Conservation (phyloP, 1,140 invertebrate genomes). For the Danaus plexippus region DNA sequence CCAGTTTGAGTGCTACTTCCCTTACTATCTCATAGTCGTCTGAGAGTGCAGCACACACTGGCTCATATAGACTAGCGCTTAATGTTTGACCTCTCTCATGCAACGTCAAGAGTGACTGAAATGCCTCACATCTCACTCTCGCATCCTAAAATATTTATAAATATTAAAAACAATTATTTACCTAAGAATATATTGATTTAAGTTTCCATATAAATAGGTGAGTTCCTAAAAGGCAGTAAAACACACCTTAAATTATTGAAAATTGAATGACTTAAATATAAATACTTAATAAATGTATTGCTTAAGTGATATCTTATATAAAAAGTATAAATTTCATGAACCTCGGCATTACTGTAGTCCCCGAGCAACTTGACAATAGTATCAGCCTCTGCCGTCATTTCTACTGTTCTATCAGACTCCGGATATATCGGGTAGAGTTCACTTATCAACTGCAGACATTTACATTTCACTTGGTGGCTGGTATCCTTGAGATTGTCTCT, state of each 20-base stretch:
- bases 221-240: no score
- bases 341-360: constrained; percentile 85
- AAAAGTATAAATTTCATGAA: constrained; percentile 9
- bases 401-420: constrained; percentile 57
- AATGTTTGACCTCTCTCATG: constrained; percentile 86
- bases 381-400: constrained; percentile 70
- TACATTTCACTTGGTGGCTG: constrained; percentile 84
- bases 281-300: constrained; percentile 6
- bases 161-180: background rate
- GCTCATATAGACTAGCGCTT: constrained; percentile 83
- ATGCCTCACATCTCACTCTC: constrained; percentile 88
- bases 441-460: constrained; percentile 83
- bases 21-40: constrained; percentile 97
- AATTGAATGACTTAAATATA: background rate
- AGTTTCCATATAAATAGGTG: no score
- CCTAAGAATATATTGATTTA: no score
- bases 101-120: constrained; percentile 86
- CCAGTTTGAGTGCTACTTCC: constrained; percentile 86
- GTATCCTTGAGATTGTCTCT: constrained; percentile 80
- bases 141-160: constrained; percentile 77
- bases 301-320: no score
- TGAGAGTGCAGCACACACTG: constrained; percentile 85
- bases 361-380: constrained; percentile 79
- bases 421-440: constrained; percentile 72
- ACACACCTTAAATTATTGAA: no score